Evolutionary conservation across 2,888 invertebrate genomes (phyloP), one percentile per base, ranked within the genome.

Genomic region (Perizoma flavofasciatum): DNA sequence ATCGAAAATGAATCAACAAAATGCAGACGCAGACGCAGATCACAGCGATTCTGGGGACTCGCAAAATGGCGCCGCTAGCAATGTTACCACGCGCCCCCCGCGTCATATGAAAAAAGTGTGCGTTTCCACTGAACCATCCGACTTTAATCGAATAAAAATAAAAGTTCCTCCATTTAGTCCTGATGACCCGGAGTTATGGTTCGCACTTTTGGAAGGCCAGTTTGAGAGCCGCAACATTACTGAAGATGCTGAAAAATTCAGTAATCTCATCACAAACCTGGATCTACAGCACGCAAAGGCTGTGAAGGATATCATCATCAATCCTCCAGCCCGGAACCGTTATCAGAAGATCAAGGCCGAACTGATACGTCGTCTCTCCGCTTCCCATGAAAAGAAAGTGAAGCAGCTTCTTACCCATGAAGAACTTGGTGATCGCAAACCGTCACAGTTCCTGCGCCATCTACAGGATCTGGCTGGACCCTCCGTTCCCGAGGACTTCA

Each of bases 381-480:
- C 49, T 11, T 49, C 49, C 7, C 49, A 49, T 7, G 49, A 49
- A 8, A 49, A 40, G 6, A 49, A 49, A 11, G 43, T 43, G 10
- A 43, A 43, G 5, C 43, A 43, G 7, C 11, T 43, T 11, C 43
- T 43, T 10, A 40, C 22, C 8, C 49, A 49, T 22, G 49, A 49
- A n/a, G 49, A 49, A 6, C 37, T 49, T 1, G 49, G 49, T 5
- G 49, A 49, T 10, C n/a, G 37, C 5, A 49, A 37, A 49, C 49
- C 49, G 5, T 49, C 49, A 6, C 49, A 49, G 37, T 49, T 37
- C 11, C 22, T 49, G 6, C n/a, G 49, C 5, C 49, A 49, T 8
- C 49, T 49, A 10, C 49, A 49, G 37, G 11, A 10, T n/a, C 9
- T 49, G 10, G 49, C 49, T 37, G 49, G 49, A 37, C 49, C 49